Evolutionary conservation across 1,140 invertebrate genomes (phyloP), one percentile per base, ranked within the genome.

Genomic region (Coenobita brevimanus): DNA sequence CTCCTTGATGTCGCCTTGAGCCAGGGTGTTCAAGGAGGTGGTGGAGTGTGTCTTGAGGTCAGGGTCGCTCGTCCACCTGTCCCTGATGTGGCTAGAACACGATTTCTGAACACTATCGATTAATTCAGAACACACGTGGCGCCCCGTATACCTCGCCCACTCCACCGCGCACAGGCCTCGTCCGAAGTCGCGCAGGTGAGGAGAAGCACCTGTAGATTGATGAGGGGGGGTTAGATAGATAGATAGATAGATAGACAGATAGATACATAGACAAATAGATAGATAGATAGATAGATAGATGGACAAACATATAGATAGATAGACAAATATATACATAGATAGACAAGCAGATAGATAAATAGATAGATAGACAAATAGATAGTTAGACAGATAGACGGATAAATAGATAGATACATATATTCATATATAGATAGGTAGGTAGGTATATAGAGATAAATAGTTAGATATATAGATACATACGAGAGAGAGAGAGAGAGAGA

Each of bases 81-180:
- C 86, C 33, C 78, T 27, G 60, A 82, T 88, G 78, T 82, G 86
- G 33, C 78, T 82, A 36, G 80, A 88, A 57, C 78, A 88, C 4
- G 80, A 88, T 54, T 88, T 82, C 64, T 88, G 86, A 30, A 82
- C 79, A 54, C 86, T 88, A 46, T 96, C 95, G 89, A 97, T 96
- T 57, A 95, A 94, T 89, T 96, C 95, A 1, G 95, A 95, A 91
- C 95, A 96, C 17, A 95, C 94, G 90, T 95, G 94, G 30, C 96
- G 93, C 1, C 96, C 95, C 89, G 96, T 96, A 92, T 95, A 96
- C 86, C 95, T 92, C 0, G 96, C 96, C 96, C 96, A 97, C 91
- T 97, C 96, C 82, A 96, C 94, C 0, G 96, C 95, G 81, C 95
- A 93, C 8, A 96, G 92, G 6, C 95, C 95, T 82, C 96, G 93